phyloP scores from a whole-genome alignment of 2,113 vertebrate genomes.

The Brachyhypopomus occidentalis region DNA sequence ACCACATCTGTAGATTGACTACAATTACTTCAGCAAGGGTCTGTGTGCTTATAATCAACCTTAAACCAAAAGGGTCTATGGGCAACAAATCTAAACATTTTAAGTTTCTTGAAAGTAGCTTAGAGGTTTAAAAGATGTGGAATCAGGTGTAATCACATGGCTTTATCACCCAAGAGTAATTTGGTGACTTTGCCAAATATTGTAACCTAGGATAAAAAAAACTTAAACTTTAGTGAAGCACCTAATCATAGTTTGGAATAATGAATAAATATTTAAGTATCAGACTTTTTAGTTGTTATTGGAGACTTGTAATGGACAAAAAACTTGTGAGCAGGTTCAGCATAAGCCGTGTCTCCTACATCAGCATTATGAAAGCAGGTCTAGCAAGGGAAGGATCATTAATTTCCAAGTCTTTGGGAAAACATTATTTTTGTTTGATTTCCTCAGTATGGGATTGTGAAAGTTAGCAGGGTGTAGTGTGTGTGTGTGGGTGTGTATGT shows the following conservation, averaged over 20 bases:
- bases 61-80: background rate
- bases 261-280: too few relatives aligned
- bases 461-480: too few relatives aligned
- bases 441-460: slow-evolving; percentile 83
- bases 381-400: background rate
- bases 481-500: too few relatives aligned
- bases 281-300: too few relatives aligned
- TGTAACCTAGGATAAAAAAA: background rate
- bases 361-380: background rate
- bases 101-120: background rate
- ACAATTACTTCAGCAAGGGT: background rate
- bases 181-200: background rate
- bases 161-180: background rate
- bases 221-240: too few relatives aligned
- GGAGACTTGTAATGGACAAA: background rate
- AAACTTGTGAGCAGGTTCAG: background rate
- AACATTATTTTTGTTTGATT: slow-evolving; percentile 14
- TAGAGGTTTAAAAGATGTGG: background rate
- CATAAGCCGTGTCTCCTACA: background rate
- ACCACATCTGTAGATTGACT: background rate
- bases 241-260: too few relatives aligned
- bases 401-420: background rate
- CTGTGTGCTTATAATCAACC: background rate
- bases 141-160: background rate
- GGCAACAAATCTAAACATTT: background rate